Conservation (phyloP, 2,888 invertebrate genomes). For the Elmis aenea region DNA sequence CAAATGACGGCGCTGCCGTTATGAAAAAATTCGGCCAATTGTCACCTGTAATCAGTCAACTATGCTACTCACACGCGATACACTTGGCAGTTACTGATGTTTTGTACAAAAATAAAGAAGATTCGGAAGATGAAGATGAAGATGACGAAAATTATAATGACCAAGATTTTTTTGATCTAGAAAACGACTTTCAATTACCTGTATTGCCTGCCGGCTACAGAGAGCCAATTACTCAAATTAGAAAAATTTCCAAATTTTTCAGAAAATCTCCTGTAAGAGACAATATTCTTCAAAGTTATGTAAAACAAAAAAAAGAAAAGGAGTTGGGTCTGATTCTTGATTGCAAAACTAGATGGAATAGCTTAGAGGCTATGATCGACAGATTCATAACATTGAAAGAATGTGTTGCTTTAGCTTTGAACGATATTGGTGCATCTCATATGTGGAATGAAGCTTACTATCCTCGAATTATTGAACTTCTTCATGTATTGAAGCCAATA, state of each 20-base stretch:
- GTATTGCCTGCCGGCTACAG: constrained; percentile 9
- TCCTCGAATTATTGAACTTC: constrained; percentile 8
- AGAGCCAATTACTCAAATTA: constrained; percentile 5
- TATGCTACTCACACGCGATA: constrained; percentile 14
- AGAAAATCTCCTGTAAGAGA: constrained; percentile 12
- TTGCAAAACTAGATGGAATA: constrained; percentile 17
- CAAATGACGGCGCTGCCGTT: constrained; percentile 17
- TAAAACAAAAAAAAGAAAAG: constrained; percentile 8
- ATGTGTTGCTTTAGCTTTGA: constrained; percentile 10
- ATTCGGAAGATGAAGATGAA: constrained; percentile 11
- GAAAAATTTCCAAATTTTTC: constrained; percentile 13
- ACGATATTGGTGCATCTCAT: constrained; percentile 11
- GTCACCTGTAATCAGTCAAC: constrained; percentile 16
- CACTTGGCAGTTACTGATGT: constrained; percentile 17
- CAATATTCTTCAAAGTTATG: constrained; percentile 10
- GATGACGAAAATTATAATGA: constrained; percentile 6
- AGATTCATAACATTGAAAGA: constrained; percentile 13
- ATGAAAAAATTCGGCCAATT: constrained; percentile 19
- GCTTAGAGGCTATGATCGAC: constrained; percentile 14
- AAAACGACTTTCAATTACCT: constrained; percentile 4
- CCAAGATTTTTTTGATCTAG: constrained; percentile 11
- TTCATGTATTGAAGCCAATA: constrained; percentile 8
- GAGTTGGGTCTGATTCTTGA: constrained; percentile 15
- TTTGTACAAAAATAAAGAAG: constrained; percentile 15
- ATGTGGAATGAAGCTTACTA: constrained; percentile 12